These are phyloP conservation scores for Phorcus lineatus DNA, from an alignment of 2,888 invertebrate species.

Conservation along the genomic window DNA sequence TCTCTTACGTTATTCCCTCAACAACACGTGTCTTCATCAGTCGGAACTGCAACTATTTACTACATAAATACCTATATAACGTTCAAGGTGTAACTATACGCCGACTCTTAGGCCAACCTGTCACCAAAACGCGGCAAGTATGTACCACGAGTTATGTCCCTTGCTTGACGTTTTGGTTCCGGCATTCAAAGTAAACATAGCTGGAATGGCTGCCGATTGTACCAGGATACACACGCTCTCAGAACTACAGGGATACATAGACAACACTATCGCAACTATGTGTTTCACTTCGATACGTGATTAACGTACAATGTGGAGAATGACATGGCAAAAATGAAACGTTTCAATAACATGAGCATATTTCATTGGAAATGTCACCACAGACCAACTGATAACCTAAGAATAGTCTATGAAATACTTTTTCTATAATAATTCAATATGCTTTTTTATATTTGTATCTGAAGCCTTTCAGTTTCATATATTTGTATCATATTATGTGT, in stretches of 20 bases:
- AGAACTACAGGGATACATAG: constrained; percentile 10
- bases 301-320: background rate
- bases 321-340: background rate
- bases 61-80: constrained; percentile 3
- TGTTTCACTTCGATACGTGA: background rate
- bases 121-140: constrained; percentile 14
- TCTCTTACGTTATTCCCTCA: too few relatives aligned
- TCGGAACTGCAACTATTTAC: background rate
- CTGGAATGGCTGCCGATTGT: background rate
- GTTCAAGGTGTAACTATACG: constrained; percentile 9
- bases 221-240: background rate
- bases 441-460: too few relatives aligned
- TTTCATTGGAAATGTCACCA: too few relatives aligned
- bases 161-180: background rate
- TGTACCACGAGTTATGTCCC: constrained; percentile 16
- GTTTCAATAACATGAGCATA: too few relatives aligned
- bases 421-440: too few relatives aligned
- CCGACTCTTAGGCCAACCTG: background rate
- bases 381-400: too few relatives aligned
- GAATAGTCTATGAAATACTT: too few relatives aligned
- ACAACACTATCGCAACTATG: background rate
- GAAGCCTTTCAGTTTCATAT: too few relatives aligned
- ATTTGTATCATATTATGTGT: too few relatives aligned
- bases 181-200: constrained; percentile 4
- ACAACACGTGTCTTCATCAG: too few relatives aligned